Evolutionary conservation across 2,888 invertebrate species (phyloP).

Genomic region (Enchytraeus crypticus): DNA sequence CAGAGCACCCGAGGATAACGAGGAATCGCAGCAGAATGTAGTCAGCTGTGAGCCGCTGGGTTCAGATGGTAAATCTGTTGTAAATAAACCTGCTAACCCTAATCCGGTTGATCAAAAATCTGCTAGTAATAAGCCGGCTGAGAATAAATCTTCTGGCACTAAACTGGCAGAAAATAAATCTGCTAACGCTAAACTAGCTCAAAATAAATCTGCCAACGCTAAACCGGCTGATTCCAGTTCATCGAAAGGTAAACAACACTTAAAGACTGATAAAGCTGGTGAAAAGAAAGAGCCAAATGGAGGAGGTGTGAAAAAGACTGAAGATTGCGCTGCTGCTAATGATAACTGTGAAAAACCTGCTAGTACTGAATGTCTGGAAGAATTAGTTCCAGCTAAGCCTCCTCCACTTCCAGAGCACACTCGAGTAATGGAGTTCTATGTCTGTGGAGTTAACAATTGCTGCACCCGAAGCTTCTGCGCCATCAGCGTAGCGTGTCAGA

Average conservation of each 20-base stretch:
- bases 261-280: neutral
- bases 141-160: neutral
- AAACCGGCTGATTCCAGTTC: neutral
- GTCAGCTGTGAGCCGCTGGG: too few relatives aligned
- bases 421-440: neutral
- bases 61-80: too few relatives aligned
- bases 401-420: neutral
- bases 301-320: neutral
- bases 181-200: too few relatives aligned
- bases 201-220: neutral
- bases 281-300: neutral
- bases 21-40: too few relatives aligned
- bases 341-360: too few relatives aligned
- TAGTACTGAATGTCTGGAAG: neutral
- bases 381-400: neutral
- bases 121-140: neutral
- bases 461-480: neutral
- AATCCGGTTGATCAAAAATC: neutral
- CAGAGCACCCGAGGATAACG: too few relatives aligned
- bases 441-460: neutral
- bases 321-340: too few relatives aligned
- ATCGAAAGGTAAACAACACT: too few relatives aligned
- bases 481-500: neutral
- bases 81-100: neutral
- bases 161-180: too few relatives aligned